Base-by-base conservation (phyloP, 2,888 invertebrate genomes). In the Prenolepis imparis region DNA sequence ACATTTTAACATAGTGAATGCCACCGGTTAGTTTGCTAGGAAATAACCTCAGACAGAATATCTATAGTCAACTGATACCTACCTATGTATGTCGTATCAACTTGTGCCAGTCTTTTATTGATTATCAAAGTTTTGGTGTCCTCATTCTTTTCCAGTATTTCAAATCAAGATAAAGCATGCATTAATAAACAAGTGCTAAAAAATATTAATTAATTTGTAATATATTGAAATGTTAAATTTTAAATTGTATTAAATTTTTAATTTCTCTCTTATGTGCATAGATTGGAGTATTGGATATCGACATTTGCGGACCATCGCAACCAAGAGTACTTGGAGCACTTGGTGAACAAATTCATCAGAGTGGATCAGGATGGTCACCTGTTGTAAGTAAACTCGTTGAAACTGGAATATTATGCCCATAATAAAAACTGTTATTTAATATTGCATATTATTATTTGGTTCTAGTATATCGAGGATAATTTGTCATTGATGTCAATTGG, bases 301-400 rank as follows among this genome's bases (percentile, higher is more conserved):
- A 99, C 94, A 98, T 99, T 90, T 99, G 99, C 95, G 99, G 99
- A 0, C 99, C 99, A 64, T 99, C 99, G 36, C 98, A 99, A 93
- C 99, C 99, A 15, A 96, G 98, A 87, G 97, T 99, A 90, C 96
- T 99, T 92, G 99, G 99, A 55, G 98, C 98, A 61, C 96, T 97
- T 90, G 98, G 98, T 52, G 99, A 99, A 95, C 97, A 98, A 95
- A 98, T 99, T 2, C 99, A 99, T 96, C 97, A 98, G 93, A 99
- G 99, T 84, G 98, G 98, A 28, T 98, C 98, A 1, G 99, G 99
- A 72, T 99, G 99, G 99, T 99, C 98, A 15, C 99, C 99, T 48
- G 98, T 99, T 89, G 98, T 98, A 95, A 96, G 97, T 96, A 59
- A 70, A 52, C 11, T 82, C 12, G 18, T 24, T n/a, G 11, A 5